Base-by-base conservation (phyloP, 2,797 vertebrate species). In the Gephyroberyx darwinii region DNA sequence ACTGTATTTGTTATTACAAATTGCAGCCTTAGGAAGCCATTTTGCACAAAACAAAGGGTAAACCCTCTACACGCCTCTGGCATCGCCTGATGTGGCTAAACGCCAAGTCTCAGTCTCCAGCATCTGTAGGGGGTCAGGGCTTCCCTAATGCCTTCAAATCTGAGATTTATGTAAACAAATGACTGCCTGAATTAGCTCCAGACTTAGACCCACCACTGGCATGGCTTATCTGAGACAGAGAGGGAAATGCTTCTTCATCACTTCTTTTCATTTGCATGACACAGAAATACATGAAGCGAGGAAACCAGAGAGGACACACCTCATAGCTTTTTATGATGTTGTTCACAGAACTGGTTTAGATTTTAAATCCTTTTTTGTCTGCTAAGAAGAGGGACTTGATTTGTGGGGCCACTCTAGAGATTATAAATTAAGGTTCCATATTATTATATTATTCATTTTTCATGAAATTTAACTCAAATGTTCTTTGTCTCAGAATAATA, bases 11-110 rank as follows among this genome's bases (percentile, higher is more conserved):
- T 88, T 72, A 69, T 66, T 84, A 82, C 80, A 82, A 88, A 86
- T 84, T 86, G 81, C 79, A 78, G 84, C 88, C 82, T 84, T 73
- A 82, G 90, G 89, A 92, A 90, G 82, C 84, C 82, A 89, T 91
- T 91, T 90, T 84, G 80, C 86, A 71, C 83, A 75, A 91, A 90
- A 91, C 90, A 92, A 89, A 88, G 87, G 83, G 74, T 81, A 70
- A 86, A 84, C 71, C 75, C 80, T 67, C 79, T 35, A 50, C 83
- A 73, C 81, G 73, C 79, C 74, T 75, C 82, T 81, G 77, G 74
- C 82, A 78, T 68, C 75, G 78, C 70, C 82, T 56, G 72, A 76
- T 78, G 70, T 83, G 88, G 82, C 87, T 80, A 43, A 45, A 73
- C 79, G 86, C 90, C 86, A 82, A 79, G 70, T 81, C 76, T 74